Evolutionary conservation across 2,113 vertebrate genomes (phyloP).

Genomic region (Elgaria multicarinata): DNA sequence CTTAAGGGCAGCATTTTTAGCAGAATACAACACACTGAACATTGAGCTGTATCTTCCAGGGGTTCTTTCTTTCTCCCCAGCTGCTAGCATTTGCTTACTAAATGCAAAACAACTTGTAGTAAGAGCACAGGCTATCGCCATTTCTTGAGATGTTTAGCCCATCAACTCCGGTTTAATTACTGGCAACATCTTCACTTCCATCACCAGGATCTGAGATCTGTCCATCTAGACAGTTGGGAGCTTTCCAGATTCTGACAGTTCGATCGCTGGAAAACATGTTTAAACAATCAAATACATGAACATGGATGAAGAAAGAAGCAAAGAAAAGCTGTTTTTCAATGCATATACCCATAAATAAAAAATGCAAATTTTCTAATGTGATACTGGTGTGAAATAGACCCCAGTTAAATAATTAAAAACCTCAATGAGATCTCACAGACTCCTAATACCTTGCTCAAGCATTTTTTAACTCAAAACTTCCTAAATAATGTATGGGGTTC

Average conservation of each 20-base stretch:
- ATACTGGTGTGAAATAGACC: background rate
- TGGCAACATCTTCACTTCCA: slow-evolving; percentile 84
- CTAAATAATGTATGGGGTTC: too few species aligned
- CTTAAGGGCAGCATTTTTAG: slow-evolving; percentile 73
- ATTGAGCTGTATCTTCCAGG: slow-evolving; percentile 64
- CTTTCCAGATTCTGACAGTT: slow-evolving; percentile 96
- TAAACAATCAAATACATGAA: slow-evolving; percentile 29
- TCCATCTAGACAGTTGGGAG: slow-evolving; percentile 85
- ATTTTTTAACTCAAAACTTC: too few species aligned
- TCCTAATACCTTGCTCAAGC: too few species aligned
- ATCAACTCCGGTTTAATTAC: slow-evolving; percentile 76
- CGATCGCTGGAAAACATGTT: slow-evolving; percentile 84
- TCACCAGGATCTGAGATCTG: slow-evolving; percentile 82
- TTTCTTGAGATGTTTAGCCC: slow-evolving; percentile 37
- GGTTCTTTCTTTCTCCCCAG: slow-evolving; percentile 55
- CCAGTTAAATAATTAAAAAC: too few species aligned
- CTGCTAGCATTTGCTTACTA: slow-evolving; percentile 63
- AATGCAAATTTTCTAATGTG: background rate
- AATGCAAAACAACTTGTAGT: slow-evolving; percentile 67
- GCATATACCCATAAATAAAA: background rate
- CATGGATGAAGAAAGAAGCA: background rate
- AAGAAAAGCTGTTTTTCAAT: background rate
- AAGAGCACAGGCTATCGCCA: slow-evolving; percentile 56
- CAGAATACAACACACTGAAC: slow-evolving; percentile 57
- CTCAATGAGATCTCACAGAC: too few species aligned